Evolutionary conservation across 2,113 vertebrate species (phyloP).

Genomic region (Phalacrocorax aristotelis): DNA sequence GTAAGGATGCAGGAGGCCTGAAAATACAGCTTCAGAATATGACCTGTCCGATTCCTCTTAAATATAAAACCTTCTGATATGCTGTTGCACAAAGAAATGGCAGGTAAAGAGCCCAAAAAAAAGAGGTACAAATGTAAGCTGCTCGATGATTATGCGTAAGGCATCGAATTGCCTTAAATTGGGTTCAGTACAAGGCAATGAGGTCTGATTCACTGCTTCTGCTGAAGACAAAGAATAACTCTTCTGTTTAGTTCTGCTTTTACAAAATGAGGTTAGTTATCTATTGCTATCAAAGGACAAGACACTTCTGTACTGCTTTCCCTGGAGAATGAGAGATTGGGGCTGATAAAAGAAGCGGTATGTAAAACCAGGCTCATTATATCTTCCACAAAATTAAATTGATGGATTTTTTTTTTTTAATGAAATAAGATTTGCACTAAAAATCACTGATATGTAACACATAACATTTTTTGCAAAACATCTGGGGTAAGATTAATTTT

Average conservation of each 20-base stretch:
- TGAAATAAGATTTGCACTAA: background rate
- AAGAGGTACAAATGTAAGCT: background rate
- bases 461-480: background rate
- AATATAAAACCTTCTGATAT: background rate
- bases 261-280: slow-evolving; percentile 59
- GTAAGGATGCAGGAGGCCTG: background rate
- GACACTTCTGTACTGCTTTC: slow-evolving; percentile 45
- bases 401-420: background rate
- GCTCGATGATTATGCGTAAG: background rate
- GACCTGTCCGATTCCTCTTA: background rate
- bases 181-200: background rate
- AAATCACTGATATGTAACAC: background rate
- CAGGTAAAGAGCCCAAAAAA: background rate
- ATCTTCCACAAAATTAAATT: background rate
- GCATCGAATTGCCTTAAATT: background rate
- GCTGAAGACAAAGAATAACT: slow-evolving; percentile 45
- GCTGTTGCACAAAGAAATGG: background rate
- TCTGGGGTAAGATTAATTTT: background rate
- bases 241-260: slow-evolving; percentile 37
- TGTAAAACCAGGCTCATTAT: slow-evolving; percentile 19
- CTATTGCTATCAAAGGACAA: slow-evolving; percentile 39
- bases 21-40: background rate
- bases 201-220: slow-evolving; percentile 35
- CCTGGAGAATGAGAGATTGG: background rate
- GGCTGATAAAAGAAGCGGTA: slow-evolving; percentile 21